phyloP scores from a whole-genome alignment of 2,888 invertebrate species.

The Pachymerium ferrugineum region DNA sequence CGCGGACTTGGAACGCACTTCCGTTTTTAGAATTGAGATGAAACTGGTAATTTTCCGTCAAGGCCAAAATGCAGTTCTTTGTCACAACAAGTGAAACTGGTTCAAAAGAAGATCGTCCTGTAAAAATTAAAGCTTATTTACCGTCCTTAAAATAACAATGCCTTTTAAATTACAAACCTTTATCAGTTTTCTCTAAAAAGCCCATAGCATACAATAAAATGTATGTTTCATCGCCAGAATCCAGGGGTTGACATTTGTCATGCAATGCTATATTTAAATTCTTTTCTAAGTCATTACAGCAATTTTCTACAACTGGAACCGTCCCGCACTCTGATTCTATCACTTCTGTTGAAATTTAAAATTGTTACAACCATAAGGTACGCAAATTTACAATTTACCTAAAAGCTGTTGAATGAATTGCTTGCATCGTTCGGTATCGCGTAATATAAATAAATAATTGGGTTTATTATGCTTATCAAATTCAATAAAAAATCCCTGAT shows the following conservation, averaged over 20 bases:
- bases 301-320: not conserved
- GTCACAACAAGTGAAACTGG: slow-evolving; percentile 12
- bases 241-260: not conserved
- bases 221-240: not conserved
- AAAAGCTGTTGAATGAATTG: not conserved
- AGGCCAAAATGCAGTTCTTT: not conserved
- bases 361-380: not conserved
- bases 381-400: not conserved
- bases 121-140: not conserved
- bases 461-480: slow-evolving; percentile 28
- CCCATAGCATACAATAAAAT: not conserved
- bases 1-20: not conserved
- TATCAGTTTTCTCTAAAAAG: not conserved
- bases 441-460: slow-evolving; percentile 29
- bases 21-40: not conserved
- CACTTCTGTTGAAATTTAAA: not conserved
- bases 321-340: not conserved
- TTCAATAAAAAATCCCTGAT: slow-evolving; percentile 33
- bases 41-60: not conserved
- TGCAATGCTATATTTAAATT: not conserved
- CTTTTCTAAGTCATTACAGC: not conserved
- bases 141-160: not conserved
- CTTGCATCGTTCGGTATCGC: slow-evolving; percentile 35
- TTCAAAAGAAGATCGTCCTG: not conserved
- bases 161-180: not conserved